Evolutionary conservation across 2,797 vertebrate species (phyloP), one percentile per base, ranked within the genome.

Genomic region (Cygnus olor): DNA sequence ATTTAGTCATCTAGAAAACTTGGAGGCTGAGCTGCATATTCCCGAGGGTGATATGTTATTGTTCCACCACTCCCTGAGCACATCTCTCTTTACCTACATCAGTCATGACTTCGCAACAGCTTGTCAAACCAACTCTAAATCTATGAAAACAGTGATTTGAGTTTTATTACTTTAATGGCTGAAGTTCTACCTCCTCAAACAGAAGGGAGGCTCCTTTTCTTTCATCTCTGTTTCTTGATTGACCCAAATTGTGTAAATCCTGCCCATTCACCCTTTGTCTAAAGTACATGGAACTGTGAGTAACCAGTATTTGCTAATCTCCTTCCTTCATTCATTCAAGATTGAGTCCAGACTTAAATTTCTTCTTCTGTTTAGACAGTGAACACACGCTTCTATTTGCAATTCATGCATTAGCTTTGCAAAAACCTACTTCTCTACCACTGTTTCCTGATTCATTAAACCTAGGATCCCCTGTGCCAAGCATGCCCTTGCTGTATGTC

Each of bases 241-340:
- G 65, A 56, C 22, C 21, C 40, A 78, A 38, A 53, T 21, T 27
- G 36, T 22, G 19, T 27, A n/a, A 10, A 51, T 25, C 24, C 22
- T 3, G 51, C 5, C 14, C 2, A 1, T 4, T 3, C 14, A 3
- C 30, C 45, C 30, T 45, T 4, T 6, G 12, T n/a, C 73, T 51
- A 53, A 61, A 64, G 36, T 34, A 70, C n/a, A 32, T 4, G 6
- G 13, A 11, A 51, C 24, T 60, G 14, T 27, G 66, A 68, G 24
- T 30, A 78, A 40, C 6, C 56, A 40, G 1, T 45, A 72, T 69
- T 49, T 63, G 30, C 42, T 17, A 58, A 19, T 54, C 72, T 19
- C 47, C 28, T 74, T 36, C n/a, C 47, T 56, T 66, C 28, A 32
- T 36, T 79, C 53, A 17, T 65, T 70, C 30, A 53, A 61, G 20